Evolutionary conservation across 2,888 invertebrate species (phyloP).

Genomic region (Xestoiulus laeticollis): DNA sequence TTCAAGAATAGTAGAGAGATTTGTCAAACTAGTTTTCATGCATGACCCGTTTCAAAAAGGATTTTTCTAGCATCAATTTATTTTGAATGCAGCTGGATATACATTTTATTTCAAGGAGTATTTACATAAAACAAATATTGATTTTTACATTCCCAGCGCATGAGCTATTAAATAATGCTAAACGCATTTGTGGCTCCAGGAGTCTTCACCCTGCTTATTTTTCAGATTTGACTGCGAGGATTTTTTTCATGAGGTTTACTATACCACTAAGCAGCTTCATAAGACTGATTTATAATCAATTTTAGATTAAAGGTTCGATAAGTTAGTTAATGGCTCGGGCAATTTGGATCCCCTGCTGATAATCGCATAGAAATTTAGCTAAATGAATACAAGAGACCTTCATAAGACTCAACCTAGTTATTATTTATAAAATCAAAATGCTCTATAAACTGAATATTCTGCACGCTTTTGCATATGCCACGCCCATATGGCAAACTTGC

Average conservation of each 20-base stretch:
- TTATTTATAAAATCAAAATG: conserved; percentile 15
- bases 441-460: background rate
- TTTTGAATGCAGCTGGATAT: background rate
- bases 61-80: background rate
- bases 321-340: conserved; percentile 17
- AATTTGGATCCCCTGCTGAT: conserved; percentile 15
- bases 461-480: background rate
- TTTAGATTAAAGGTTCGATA: conserved; percentile 14
- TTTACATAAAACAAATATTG: conserved; percentile 1
- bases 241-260: conserved; percentile 6
- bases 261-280: background rate
- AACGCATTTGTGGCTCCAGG: conserved; percentile 29
- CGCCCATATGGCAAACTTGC: background rate
- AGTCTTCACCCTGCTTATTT: background rate
- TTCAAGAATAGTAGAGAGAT: background rate
- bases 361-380: background rate
- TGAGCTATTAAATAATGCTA: conserved; percentile 17
- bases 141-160: background rate
- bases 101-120: background rate
- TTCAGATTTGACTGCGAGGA: background rate
- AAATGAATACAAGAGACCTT: background rate
- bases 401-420: background rate
- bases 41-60: background rate
- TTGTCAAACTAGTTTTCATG: background rate
- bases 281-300: background rate